Evolutionary conservation across 2,113 vertebrate genomes (phyloP).

Genomic region (Dicrurus megarhynchus): DNA sequence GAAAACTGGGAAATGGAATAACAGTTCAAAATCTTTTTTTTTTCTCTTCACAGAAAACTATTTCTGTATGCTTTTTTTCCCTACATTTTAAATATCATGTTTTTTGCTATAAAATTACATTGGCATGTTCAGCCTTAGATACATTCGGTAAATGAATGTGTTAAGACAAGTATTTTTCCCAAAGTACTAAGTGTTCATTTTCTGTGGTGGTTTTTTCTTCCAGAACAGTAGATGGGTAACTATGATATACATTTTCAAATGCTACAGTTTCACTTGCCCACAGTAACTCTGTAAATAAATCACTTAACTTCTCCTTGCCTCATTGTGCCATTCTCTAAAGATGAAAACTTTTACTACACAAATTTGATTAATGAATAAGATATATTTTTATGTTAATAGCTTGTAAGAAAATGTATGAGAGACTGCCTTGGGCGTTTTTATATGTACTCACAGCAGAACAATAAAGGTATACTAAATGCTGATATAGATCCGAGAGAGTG

Average conservation of each 20-base stretch:
- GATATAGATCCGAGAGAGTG: not conserved
- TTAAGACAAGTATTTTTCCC: conserved; percentile 9
- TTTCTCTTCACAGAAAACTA: not conserved
- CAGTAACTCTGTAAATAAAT: not conserved
- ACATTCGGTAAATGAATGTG: not conserved
- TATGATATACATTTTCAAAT: not conserved
- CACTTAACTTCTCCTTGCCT: not conserved
- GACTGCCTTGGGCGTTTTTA: not conserved
- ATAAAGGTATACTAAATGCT: not conserved
- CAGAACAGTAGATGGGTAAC: not conserved
- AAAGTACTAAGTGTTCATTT: not conserved
- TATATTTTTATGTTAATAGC: not conserved
- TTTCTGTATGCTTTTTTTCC: conserved; percentile 23
- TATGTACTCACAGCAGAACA: not conserved
- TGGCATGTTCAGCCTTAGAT: not conserved
- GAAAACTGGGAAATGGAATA: conserved; percentile 79
- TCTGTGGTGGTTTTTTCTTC: not conserved
- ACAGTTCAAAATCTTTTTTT: conserved; percentile 61
- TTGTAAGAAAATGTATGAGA: not conserved
- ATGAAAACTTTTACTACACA: not conserved
- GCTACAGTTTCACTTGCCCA: not conserved
- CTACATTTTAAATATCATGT: not conserved
- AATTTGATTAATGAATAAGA: not conserved
- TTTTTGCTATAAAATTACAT: conserved; percentile 17
- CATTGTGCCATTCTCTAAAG: not conserved